Conservation (phyloP, 64 coral and sea anemone species). For the Pocillopora verrucosa region DNA sequence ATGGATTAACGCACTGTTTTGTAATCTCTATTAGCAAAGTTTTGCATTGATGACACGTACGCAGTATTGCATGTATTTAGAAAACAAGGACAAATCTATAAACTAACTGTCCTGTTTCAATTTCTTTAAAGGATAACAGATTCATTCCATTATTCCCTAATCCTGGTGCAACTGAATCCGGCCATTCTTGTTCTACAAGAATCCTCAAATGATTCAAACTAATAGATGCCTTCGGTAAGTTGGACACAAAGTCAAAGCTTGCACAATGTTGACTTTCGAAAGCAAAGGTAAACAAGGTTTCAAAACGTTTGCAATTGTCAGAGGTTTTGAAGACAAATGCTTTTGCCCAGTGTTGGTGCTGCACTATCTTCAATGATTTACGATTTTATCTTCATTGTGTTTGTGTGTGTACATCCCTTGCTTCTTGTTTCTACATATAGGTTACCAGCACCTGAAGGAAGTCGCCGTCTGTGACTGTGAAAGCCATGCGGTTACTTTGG, state of each 20-base stretch:
- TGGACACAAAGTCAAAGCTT: not conserved
- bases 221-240: constrained; percentile 74
- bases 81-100: no score
- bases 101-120: not conserved
- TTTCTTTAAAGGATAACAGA: constrained; percentile 50
- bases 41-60: not conserved
- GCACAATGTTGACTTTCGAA: no score
- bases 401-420: not conserved
- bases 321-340: no score
- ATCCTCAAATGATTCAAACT: constrained; percentile 56
- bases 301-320: no score
- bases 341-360: no score
- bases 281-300: no score
- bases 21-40: no score
- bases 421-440: constrained; percentile 11
- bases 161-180: constrained; percentile 34
- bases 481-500: constrained; percentile 60
- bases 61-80: not conserved
- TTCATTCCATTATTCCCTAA: constrained; percentile 65
- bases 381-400: no score
- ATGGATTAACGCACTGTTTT: no score
- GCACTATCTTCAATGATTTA: no score
- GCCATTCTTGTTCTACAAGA: constrained; percentile 46
- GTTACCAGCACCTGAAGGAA: constrained; percentile 67
- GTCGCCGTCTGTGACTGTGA: constrained; percentile 71